These are phyloP conservation scores for Hydroisotoma schaefferi DNA, from an alignment of 2,888 invertebrate genomes.

Conservation along the genomic window DNA sequence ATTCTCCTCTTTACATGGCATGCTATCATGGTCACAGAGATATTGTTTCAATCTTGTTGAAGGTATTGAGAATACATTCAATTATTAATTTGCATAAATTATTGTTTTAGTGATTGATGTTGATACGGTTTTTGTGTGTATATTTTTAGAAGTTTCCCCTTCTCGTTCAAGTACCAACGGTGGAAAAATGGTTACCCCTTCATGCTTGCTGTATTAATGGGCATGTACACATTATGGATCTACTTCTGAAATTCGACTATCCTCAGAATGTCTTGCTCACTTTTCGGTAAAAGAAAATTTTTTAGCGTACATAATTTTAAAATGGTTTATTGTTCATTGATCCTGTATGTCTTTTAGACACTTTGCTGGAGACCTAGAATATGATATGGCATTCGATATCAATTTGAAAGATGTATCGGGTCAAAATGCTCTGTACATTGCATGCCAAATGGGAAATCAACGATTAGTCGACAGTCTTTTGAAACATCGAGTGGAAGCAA, in stretches of 20 bases:
- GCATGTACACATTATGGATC: slow-evolving; percentile 70
- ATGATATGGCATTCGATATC: slow-evolving; percentile 84
- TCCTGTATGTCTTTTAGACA: slow-evolving; percentile 8
- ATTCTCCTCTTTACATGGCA: slow-evolving; percentile 87
- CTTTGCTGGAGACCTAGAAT: slow-evolving; percentile 58
- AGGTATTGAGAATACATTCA: slow-evolving; percentile 52
- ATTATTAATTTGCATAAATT: neutral
- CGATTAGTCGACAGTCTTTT: slow-evolving; percentile 73
- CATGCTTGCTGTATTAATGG: slow-evolving; percentile 91
- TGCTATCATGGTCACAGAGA: slow-evolving; percentile 78
- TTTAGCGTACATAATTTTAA: neutral
- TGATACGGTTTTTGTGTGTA: neutral
- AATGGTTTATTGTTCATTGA: neutral
- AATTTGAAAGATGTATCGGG: slow-evolving; percentile 86
- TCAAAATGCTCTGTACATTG: slow-evolving; percentile 85
- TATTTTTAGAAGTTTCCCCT: slow-evolving; percentile 69
- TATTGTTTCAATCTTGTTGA: slow-evolving; percentile 69
- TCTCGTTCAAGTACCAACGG: slow-evolving; percentile 77
- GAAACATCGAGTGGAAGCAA: slow-evolving; percentile 51
- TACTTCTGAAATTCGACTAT: slow-evolving; percentile 74
- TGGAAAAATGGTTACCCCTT: slow-evolving; percentile 86
- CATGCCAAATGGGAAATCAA: slow-evolving; percentile 76
- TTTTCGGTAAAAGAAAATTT: slow-evolving; percentile 54
- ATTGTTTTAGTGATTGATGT: neutral
- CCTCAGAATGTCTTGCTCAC: slow-evolving; percentile 65